Evolutionary conservation across 2,797 vertebrate genomes (phyloP).

Genomic region (Aulostomus chinensis): DNA sequence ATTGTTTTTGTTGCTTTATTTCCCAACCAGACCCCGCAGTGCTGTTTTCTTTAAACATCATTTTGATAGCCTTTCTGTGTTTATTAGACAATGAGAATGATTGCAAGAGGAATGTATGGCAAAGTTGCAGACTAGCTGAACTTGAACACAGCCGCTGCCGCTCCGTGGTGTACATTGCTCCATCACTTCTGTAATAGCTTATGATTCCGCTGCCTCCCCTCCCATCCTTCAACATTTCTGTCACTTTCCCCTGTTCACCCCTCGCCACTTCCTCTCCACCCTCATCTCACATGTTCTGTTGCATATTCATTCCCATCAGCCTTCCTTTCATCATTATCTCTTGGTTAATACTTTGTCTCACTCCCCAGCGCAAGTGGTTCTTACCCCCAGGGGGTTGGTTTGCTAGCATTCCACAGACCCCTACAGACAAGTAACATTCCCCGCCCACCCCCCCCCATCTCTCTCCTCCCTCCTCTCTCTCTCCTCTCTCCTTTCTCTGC

Average conservation of each 20-base stretch:
- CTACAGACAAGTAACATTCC: slow-evolving; percentile 60
- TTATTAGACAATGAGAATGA: slow-evolving; percentile 25
- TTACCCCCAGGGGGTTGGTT: slow-evolving; percentile 55
- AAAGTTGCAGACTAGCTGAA: slow-evolving; percentile 43
- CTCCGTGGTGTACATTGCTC: slow-evolving; percentile 30
- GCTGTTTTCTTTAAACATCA: slow-evolving; percentile 38
- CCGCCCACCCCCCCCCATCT: neutral
- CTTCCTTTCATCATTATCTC: slow-evolving; percentile 72
- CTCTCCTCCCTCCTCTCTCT: slow-evolving; percentile 5
- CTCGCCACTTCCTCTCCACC: slow-evolving; percentile 48
- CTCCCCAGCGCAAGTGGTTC: slow-evolving; percentile 61
- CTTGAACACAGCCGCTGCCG: slow-evolving; percentile 23
- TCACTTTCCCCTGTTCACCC: slow-evolving; percentile 39
- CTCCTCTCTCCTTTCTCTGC: slow-evolving; percentile 53
- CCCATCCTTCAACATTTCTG: slow-evolving; percentile 67
- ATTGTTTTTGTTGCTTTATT: slow-evolving; percentile 27
- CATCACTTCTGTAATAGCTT: slow-evolving; percentile 52
- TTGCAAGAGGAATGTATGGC: neutral
- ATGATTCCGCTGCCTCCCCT: slow-evolving; percentile 52
- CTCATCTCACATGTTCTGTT: slow-evolving; percentile 46
- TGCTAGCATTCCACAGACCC: slow-evolving; percentile 59
- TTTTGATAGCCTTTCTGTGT: slow-evolving; percentile 41
- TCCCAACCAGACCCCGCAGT: slow-evolving; percentile 41
- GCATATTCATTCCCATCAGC: slow-evolving; percentile 68
- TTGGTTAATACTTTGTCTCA: slow-evolving; percentile 69